phyloP scores from a whole-genome alignment of 2,797 vertebrate genomes.

The Neostethus bicornis region DNA sequence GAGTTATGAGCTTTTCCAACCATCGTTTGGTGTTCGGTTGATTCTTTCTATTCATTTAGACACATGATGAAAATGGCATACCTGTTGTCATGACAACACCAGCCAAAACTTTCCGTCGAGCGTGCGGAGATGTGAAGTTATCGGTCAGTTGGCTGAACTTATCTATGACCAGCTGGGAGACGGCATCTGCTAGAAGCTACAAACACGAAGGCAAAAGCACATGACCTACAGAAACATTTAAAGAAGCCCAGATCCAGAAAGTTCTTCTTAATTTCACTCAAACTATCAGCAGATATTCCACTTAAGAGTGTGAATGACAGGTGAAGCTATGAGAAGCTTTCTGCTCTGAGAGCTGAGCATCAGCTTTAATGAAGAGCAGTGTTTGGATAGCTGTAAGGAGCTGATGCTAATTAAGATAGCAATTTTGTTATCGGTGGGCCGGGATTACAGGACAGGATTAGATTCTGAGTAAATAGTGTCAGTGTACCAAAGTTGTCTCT shows the following conservation, averaged over 20 bases:
- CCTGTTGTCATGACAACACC: slow-evolving; percentile 97
- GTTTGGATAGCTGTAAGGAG: slow-evolving; percentile 59
- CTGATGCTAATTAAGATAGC: slow-evolving; percentile 75
- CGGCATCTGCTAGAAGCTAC: slow-evolving; percentile 92
- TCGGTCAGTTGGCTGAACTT: slow-evolving; percentile 95
- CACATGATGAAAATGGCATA: too few relatives aligned
- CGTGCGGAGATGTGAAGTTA: slow-evolving; percentile 92
- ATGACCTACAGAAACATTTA: neutral
- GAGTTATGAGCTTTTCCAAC: too few relatives aligned
- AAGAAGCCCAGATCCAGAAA: neutral
- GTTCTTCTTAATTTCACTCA: slow-evolving; percentile 21
- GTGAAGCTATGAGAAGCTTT: slow-evolving; percentile 28
- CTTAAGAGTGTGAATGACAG: slow-evolving; percentile 43
- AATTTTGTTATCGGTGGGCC: slow-evolving; percentile 44
- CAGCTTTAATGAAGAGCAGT: slow-evolving; percentile 42
- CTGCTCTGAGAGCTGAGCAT: slow-evolving; percentile 19
- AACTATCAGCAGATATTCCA: slow-evolving; percentile 40
- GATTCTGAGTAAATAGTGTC: slow-evolving; percentile 61
- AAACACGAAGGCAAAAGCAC: neutral
- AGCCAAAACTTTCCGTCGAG: slow-evolving; percentile 92
- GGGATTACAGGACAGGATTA: slow-evolving; percentile 68
- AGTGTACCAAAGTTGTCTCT: slow-evolving; percentile 34
- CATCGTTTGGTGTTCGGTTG: too few relatives aligned
- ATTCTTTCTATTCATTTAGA: too few relatives aligned
- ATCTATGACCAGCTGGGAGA: slow-evolving; percentile 91